Evolutionary conservation across 2,888 invertebrate species (phyloP), one percentile per base, ranked within the genome.

Genomic region (Drosophila parthenogenetica): DNA sequence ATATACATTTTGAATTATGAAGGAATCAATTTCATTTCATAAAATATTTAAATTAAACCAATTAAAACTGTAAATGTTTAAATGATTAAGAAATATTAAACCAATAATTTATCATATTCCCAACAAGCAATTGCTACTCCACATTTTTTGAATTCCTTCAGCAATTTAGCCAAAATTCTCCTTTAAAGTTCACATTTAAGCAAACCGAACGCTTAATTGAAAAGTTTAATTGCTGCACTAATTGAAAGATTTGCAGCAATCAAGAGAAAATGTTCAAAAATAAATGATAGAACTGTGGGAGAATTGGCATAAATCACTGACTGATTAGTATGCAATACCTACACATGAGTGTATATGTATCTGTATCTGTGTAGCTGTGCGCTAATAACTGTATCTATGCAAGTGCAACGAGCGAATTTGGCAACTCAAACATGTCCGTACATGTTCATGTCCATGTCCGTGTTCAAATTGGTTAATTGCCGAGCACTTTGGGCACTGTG

Each of bases 381-480:
- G 51, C 51, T 49, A 45, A 48, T 35, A 59, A 53, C 25, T 51
- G 19, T 51, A 37, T 54, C 37, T 53, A 16, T 59, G 59, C 29
- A 22, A 25, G 48, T 61, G 53, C 46, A 37, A 14, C 48, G 10
- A 29, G 14, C 35, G 58, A 50, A 40, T 58, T 48, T 39, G 19
- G 22, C 55, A 39, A n/a, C 39, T 58, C 14, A n/a, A 14, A 51
- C 2, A 5, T 25, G 53, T 22, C 16, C 13, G 29, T 8, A 19
- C 19, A 13, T 32, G 39, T 42, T 2, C 25, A 17, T 22, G 22
- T 37, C n/a, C 11, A 11, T 45, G 55, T 45, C 29, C 60, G 45
- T 61, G 75, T 29, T 29, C 53, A 75, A 87, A 80, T 75, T 77
- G 77, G 70, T 81, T 84, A 84, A 81, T 77, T 83, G 75, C 22